phyloP scores from a whole-genome alignment of 2,888 invertebrate species.

The Drosophila kuntzei region DNA sequence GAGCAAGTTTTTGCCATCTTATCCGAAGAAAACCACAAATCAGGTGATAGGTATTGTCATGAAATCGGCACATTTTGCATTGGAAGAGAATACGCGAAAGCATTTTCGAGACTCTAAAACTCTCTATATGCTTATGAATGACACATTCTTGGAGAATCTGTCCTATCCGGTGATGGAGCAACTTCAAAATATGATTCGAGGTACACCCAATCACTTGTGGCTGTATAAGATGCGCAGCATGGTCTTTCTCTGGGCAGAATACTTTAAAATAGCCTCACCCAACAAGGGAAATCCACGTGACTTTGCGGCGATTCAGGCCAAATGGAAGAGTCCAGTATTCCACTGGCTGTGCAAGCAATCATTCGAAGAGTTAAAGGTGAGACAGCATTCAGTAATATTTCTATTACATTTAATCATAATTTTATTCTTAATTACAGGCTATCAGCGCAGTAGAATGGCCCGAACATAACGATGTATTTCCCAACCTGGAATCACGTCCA shows the following conservation, averaged over 20 bases:
- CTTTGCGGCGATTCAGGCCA: neutral
- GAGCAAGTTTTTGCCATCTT: slow-evolving; percentile 25
- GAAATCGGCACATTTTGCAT: slow-evolving; percentile 22
- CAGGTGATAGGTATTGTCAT: slow-evolving; percentile 25
- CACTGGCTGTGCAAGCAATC: slow-evolving; percentile 65
- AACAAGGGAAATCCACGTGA: neutral
- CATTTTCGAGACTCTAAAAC: slow-evolving; percentile 31
- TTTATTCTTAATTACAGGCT: slow-evolving; percentile 46
- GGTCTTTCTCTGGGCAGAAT: slow-evolving; percentile 56
- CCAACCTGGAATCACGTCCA: slow-evolving; percentile 4
- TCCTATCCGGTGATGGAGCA: slow-evolving; percentile 10
- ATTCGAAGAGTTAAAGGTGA: slow-evolving; percentile 62
- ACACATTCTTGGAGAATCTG: slow-evolving; percentile 45
- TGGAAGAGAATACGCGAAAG: slow-evolving; percentile 28
- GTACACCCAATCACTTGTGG: slow-evolving; percentile 59
- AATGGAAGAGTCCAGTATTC: slow-evolving; percentile 54
- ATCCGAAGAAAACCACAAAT: neutral
- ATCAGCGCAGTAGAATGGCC: slow-evolving; percentile 63
- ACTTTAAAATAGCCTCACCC: slow-evolving; percentile 21
- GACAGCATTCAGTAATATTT: neutral
- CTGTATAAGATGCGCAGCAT: slow-evolving; percentile 56
- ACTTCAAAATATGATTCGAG: slow-evolving; percentile 57
- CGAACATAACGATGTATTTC: slow-evolving; percentile 44
- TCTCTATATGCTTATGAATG: slow-evolving; percentile 50
- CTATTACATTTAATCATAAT: neutral